phyloP scores from a whole-genome alignment of 2,113 vertebrate species.

The Eleginops maclovinus region DNA sequence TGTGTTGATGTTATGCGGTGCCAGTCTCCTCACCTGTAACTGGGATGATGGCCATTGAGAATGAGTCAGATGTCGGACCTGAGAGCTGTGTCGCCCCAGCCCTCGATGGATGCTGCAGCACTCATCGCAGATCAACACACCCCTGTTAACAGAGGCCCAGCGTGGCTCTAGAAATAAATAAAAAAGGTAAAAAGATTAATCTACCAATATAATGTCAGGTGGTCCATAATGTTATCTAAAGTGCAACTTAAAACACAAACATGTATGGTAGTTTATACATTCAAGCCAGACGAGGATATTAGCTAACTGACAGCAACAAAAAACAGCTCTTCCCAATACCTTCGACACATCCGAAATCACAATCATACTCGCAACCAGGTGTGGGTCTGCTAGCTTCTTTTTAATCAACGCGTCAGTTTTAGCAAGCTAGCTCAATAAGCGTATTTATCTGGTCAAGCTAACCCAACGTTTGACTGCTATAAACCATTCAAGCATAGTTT shows the following conservation, averaged over 20 bases:
- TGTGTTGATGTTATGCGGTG: background rate
- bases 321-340: background rate
- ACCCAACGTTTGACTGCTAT: background rate
- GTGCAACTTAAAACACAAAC: background rate
- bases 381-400: background rate
- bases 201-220: background rate
- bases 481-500: slow-evolving; percentile 18
- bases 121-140: slow-evolving; percentile 95
- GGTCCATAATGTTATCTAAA: background rate
- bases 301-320: slow-evolving; percentile 2
- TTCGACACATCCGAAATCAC: background rate
- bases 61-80: slow-evolving; percentile 96
- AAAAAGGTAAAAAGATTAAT: slow-evolving; percentile 14
- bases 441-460: slow-evolving; percentile 5
- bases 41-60: slow-evolving; percentile 92
- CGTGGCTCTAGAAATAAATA: slow-evolving; percentile 86
- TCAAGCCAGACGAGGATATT: background rate
- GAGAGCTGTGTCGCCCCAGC: slow-evolving; percentile 96
- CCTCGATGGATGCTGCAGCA: slow-evolving; percentile 98
- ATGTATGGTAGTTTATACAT: no score
- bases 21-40: slow-evolving; percentile 88
- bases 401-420: background rate
- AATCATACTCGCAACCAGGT: slow-evolving; percentile 1
- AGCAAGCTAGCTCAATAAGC: background rate
- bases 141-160: slow-evolving; percentile 97